Evolutionary conservation across 2,888 invertebrate species (phyloP).

Genomic region (Mactromeris polynyma): DNA sequence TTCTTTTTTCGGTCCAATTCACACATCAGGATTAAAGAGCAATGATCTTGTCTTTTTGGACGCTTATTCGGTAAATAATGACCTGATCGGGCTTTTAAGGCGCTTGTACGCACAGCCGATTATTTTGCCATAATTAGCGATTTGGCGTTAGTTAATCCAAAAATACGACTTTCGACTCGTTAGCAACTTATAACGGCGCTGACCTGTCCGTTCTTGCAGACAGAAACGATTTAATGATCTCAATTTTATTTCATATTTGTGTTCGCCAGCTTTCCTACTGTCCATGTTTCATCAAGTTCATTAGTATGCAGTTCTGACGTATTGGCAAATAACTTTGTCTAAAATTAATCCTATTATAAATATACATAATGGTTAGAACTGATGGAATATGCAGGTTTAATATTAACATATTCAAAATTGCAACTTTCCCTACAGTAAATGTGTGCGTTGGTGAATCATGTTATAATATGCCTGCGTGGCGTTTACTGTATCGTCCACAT

Average conservation of each 20-base stretch:
- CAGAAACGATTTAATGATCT: neutral
- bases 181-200: neutral
- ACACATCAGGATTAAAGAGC: slow-evolving; percentile 46
- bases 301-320: no score
- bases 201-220: neutral
- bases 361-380: no score
- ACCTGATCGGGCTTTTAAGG: slow-evolving; percentile 8
- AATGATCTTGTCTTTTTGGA: slow-evolving; percentile 16
- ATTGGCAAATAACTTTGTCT: no score
- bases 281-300: no score
- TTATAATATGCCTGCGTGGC: no score
- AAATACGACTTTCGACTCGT: slow-evolving; percentile 14
- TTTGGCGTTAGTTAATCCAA: slow-evolving; percentile 8
- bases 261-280: neutral
- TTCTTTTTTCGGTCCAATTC: slow-evolving; percentile 42
- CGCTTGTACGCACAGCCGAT: neutral
- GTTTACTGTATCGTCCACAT: no score
- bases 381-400: neutral
- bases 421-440: no score
- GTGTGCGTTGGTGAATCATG: no score
- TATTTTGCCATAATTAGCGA: slow-evolving; percentile 15
- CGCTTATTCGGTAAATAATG: slow-evolving; percentile 13
- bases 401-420: neutral
- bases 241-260: neutral
- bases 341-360: no score